Base-by-base conservation (phyloP, 2,888 invertebrate species). In the Hyposoter dolosus region DNA sequence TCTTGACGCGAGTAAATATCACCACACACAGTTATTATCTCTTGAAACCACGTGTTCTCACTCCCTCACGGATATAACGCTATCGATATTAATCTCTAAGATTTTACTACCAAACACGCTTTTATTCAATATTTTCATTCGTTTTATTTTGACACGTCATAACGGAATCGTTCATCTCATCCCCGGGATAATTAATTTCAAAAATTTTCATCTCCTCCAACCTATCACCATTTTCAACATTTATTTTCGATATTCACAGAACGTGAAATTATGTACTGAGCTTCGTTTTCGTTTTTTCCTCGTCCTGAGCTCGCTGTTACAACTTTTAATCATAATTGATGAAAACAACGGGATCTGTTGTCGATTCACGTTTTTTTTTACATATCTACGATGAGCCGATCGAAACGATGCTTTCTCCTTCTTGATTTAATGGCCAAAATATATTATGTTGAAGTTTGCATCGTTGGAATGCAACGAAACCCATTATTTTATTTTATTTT, bases 21-120 rank as follows among this genome's bases (percentile, higher is more conserved):
- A 71, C 65, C 45, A 28, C 60, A 15, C 60, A 60, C 60, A 60
- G 71, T 56, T 78, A 74, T 84, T 40, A 40, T 40, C 82, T 74
- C 66, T 15, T 23, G 50, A 66, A 60, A 23, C 28, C 78, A 74
- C 72, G 72, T 82, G 60, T 50, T 60, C 23, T 56, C 45, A 32
- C 82, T 12, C 32, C 77, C 19, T 32, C 19, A n/a, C 23, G 35
- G 23, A 68, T 45, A 68, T 69, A 45, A 47, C 74, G 19, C 53
- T 60, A 45, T 75, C 68, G 10, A 53, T 75, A 68, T 56, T 65
- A 81, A 69, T 78, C 43, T 78, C 56, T 15, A 75, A 43, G 43
- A 10, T 53, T 74, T 72, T 10, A 47, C 71, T 17, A 45, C 69
- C 3, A 47, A 50, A 12, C n/a, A 19, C 19, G 15, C 3, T 56